Evolutionary conservation across 2,797 vertebrate genomes (phyloP).

Genomic region (Hylomyscus alleni): DNA sequence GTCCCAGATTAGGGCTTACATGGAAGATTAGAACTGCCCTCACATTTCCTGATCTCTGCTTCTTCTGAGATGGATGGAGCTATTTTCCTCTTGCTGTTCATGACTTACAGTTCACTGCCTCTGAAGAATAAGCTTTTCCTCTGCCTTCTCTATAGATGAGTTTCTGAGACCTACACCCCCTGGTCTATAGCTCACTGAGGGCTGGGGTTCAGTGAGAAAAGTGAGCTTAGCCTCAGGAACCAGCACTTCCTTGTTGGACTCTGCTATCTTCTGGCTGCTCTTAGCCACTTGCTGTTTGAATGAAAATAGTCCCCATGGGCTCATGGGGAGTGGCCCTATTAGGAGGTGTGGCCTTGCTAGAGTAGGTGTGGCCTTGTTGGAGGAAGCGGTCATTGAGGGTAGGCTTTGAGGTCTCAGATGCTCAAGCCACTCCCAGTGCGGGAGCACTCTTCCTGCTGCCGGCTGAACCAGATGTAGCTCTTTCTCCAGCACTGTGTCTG

Average conservation of each 20-base stretch:
- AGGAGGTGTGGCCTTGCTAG: background rate
- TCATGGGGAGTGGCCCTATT: background rate
- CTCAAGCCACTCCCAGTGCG: background rate
- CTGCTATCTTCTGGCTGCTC: background rate
- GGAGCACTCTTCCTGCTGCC: background rate
- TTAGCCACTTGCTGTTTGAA: background rate
- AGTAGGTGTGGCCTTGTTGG: background rate
- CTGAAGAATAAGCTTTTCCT: constrained; percentile 72
- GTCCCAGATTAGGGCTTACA: constrained; percentile 36
- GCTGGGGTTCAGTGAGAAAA: background rate
- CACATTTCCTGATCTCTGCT: constrained; percentile 42
- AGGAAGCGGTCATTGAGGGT: background rate
- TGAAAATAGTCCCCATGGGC: background rate
- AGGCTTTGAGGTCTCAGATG: background rate
- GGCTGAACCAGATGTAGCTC: background rate
- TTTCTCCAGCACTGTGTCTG: background rate
- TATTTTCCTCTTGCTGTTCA: constrained; percentile 67
- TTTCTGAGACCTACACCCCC: background rate
- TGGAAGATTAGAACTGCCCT: constrained; percentile 2
- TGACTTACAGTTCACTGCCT: constrained; percentile 69
- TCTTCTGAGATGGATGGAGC: constrained; percentile 68
- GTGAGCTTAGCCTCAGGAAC: background rate
- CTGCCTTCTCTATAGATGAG: background rate
- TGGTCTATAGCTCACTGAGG: background rate
- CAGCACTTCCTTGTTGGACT: background rate